phyloP scores from a whole-genome alignment of 2,888 invertebrate species.

The Caenorhabditis sulstoni region DNA sequence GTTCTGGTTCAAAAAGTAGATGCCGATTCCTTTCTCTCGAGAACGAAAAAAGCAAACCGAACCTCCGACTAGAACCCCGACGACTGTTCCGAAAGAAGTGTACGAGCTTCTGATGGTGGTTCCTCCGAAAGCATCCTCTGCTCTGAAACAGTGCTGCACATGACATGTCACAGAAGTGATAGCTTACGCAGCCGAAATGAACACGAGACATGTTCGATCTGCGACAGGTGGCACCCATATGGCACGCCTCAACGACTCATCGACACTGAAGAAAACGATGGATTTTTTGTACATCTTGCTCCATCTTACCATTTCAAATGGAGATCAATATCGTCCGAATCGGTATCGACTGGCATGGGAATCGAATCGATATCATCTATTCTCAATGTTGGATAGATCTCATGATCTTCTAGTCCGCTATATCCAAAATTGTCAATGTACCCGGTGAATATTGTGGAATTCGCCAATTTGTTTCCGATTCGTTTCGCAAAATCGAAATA shows the following conservation, averaged over 20 bases:
- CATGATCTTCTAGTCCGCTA: background rate
- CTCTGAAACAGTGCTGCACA: conserved; percentile 1
- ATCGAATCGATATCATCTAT: background rate
- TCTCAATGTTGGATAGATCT: background rate
- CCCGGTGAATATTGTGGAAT: conserved; percentile 16
- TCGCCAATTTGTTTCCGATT: conserved; percentile 18
- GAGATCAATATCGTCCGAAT: conserved; percentile 31
- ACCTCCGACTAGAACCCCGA: conserved; percentile 11
- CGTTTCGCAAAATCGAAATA: conserved; percentile 29
- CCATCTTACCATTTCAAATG: no score
- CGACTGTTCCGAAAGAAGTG: conserved; percentile 2
- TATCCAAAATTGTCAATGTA: conserved; percentile 37
- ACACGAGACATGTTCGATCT: conserved; percentile 17
- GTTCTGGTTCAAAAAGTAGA: no score
- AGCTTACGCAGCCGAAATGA: conserved; percentile 28
- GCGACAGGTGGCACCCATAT: conserved; percentile 1
- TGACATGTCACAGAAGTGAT: background rate
- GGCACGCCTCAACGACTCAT: conserved; percentile 1
- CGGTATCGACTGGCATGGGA: background rate
- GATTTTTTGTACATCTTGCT: no score
- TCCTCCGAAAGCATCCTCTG: conserved; percentile 2
- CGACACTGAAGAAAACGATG: no score
- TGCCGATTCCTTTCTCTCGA: background rate
- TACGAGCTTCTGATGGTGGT: conserved; percentile 11
- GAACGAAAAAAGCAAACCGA: background rate